Base-by-base conservation (phyloP, 1,140 invertebrate genomes). In the Apolygus lucorum region DNA sequence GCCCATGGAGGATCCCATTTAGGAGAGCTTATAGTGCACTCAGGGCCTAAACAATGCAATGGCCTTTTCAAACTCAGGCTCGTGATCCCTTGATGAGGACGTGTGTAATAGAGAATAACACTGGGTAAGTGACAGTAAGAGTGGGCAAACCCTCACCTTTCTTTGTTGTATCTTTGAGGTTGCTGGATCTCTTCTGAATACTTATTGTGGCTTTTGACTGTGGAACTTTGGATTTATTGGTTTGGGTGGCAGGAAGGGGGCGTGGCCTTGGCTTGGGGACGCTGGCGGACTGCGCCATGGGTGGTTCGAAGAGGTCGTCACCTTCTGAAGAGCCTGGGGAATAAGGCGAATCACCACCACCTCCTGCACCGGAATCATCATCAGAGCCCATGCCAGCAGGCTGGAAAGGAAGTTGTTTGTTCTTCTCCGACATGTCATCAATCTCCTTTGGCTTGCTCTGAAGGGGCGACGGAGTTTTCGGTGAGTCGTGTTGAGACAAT, bases 281-380 rank as follows among this genome's bases (percentile, higher is more conserved):
- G 67, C 28, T 65, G 67, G 66, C 22, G 2, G 27, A 17, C 65
- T 28, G 76, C 70, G 1, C 68, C n/a, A 81, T 79, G 21, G 90
- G 90, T 26, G 91, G 90, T 79, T 92, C 90, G 80, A 93, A 93
- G 42, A 93, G 82, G 77, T 92, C 91, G 75, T 91, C 89, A 74
- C 90, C 91, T 76, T 93, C 87, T 86, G 89, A 1, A 4, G 89
- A 90, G 27, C 88, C 90, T 0, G 91, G 90, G 26, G 90, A 92
- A 79, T 92, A 92, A 0, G 92, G 91, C 11, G 90, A 92, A 65
- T 90, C 87, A 74, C 71, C 74, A 25, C 64, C 66, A 26, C 72
- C 52, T 27, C 71, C 68, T 63, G 73, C 63, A 62, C 72, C 72
- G 24, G 52, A 68, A 27, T 70, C 63, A 21, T 73, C 72, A 28